phyloP scores from a whole-genome alignment of 2,888 invertebrate species.

The Plebejus melissa region DNA sequence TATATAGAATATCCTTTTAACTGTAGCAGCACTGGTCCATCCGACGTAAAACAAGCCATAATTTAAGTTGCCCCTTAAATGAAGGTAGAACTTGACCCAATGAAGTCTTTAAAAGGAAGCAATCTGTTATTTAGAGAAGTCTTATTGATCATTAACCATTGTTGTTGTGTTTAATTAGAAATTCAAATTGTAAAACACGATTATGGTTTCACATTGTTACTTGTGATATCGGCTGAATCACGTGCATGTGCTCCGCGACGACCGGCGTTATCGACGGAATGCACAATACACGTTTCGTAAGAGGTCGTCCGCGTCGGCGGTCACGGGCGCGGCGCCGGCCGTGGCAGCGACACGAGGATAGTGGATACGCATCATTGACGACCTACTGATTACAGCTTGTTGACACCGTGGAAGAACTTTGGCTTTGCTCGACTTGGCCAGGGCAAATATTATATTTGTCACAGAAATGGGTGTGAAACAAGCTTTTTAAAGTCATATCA shows the following conservation, averaged over 20 bases:
- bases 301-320: background rate
- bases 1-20: background rate
- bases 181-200: background rate
- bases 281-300: constrained; percentile 12
- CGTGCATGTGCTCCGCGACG: background rate
- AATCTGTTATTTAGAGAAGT: background rate
- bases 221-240: background rate
- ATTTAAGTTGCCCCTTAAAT: too few relatives aligned
- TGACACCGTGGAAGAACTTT: background rate
- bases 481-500: too few relatives aligned
- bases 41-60: background rate
- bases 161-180: background rate
- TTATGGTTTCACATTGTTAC: background rate
- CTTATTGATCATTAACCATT: background rate
- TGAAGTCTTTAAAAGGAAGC: too few relatives aligned
- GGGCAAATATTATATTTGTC: too few relatives aligned
- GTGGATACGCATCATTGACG: constrained; percentile 1
- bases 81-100: too few relatives aligned
- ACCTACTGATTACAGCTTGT: background rate
- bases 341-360: constrained; percentile 11
- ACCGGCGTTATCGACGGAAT: background rate
- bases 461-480: too few relatives aligned
- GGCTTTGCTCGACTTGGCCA: background rate
- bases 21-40: background rate
- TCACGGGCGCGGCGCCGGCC: constrained; percentile 3